A percentile compares a stretch with the other conserved stretches of the same genome.
phyloP scores from a whole-genome alignment of 2,888 invertebrate species.

The Gibbula magus region DNA sequence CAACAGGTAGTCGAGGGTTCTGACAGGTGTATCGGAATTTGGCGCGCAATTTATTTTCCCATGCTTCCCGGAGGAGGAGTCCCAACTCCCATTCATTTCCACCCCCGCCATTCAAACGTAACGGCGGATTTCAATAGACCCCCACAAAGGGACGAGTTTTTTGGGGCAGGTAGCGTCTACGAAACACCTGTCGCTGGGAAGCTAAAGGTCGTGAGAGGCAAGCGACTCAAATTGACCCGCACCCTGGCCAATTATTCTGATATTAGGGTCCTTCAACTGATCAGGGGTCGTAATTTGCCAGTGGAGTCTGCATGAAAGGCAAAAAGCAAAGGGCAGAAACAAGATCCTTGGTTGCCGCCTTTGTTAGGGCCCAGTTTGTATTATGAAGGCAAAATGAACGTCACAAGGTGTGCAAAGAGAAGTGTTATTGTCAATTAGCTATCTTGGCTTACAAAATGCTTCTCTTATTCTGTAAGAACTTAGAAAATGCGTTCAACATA shows the following conservation, averaged over 20 bases:
- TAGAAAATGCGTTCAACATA: too few relatives aligned
- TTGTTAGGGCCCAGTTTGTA: neutral
- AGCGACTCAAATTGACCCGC: constrained; percentile 16
- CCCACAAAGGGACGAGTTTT: constrained; percentile 11
- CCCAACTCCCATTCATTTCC: constrained; percentile 5
- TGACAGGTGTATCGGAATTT: constrained; percentile 18
- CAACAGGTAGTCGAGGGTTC: neutral
- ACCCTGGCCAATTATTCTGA: constrained; percentile 12
- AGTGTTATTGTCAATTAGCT: neutral
- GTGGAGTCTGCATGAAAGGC: neutral
- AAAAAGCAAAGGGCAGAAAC: constrained; percentile 19
- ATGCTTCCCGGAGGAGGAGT: constrained; percentile 8
- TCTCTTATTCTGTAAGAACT: too few relatives aligned
- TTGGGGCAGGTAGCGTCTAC: neutral
- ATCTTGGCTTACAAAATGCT: neutral
- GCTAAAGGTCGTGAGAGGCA: constrained; percentile 22
- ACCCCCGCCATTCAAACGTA: constrained; percentile 22
- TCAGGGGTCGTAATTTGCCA: constrained; percentile 6
- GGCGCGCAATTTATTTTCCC: constrained; percentile 1
- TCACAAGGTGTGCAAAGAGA: neutral
- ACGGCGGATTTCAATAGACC: constrained; percentile 9
- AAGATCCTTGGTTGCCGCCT: constrained; percentile 4
- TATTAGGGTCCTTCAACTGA: constrained; percentile 12
- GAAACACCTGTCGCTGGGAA: constrained; percentile 8
- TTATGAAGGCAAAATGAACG: neutral